phyloP scores from a whole-genome alignment of 2,888 invertebrate genomes.

The Lumbricus terrestris region DNA sequence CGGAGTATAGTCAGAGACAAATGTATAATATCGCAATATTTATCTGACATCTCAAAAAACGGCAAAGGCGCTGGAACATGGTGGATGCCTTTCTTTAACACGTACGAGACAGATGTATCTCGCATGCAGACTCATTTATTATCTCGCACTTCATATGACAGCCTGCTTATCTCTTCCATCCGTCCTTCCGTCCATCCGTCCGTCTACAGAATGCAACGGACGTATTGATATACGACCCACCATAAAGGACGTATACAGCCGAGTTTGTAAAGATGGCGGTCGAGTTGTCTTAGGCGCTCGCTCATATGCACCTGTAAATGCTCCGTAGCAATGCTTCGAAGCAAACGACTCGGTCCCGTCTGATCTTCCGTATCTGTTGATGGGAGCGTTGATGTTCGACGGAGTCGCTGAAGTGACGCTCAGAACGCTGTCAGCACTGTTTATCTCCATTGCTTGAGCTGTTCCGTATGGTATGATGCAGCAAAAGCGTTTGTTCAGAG shows the following conservation, averaged over 20 bases:
- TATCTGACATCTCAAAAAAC: no score
- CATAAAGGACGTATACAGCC: neutral
- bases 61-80: no score
- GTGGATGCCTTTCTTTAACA: no score
- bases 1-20: no score
- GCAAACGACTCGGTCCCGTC: neutral
- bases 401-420: neutral
- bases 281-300: neutral
- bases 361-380: neutral
- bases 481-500: neutral
- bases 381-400: neutral
- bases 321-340: neutral
- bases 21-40: no score
- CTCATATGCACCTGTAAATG: neutral
- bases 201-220: neutral
- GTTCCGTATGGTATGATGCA: neutral
- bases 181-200: no score
- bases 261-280: neutral
- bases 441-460: neutral
- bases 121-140: no score
- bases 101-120: no score
- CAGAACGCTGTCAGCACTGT: neutral
- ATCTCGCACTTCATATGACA: no score
- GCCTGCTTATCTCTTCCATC: no score
- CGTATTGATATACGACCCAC: neutral